Percentiles rank a stretch among this genome's conserved stretches.
These are phyloP conservation scores for Hydropsyche tenuis DNA, from an alignment of 1,140 invertebrate species.

Conservation along the genomic window DNA sequence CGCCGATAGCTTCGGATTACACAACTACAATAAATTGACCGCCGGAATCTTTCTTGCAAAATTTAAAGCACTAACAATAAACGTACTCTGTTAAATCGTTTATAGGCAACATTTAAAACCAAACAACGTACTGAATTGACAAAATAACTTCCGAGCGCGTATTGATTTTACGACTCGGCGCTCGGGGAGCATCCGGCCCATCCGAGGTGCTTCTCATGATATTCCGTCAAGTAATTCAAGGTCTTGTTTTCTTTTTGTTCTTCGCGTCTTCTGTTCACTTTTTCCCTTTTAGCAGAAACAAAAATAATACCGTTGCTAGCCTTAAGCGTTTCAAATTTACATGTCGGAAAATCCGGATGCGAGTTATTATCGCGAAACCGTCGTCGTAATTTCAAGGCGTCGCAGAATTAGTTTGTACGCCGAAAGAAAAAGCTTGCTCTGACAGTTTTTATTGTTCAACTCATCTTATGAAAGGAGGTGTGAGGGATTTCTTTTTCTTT, in stretches of 20 bases:
- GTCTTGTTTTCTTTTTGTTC: slow-evolving; percentile 24
- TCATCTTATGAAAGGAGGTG: too few species aligned
- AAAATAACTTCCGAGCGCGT: slow-evolving; percentile 12
- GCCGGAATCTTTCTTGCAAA: too few species aligned
- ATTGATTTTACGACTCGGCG: slow-evolving; percentile 20
- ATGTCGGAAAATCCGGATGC: slow-evolving; percentile 25
- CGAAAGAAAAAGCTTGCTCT: too few species aligned
- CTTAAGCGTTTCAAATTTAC: slow-evolving; percentile 16
- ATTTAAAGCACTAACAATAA: too few species aligned
- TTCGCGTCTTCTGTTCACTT: slow-evolving; percentile 5
- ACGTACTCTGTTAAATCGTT: too few species aligned
- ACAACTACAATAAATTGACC: too few species aligned
- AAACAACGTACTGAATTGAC: too few species aligned
- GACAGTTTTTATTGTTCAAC: too few species aligned
- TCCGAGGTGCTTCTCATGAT: not conserved
- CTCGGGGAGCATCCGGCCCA: not conserved
- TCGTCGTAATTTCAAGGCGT: not conserved
- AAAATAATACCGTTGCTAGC: not conserved
- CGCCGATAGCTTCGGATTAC: too few species aligned
- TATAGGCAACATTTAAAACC: too few species aligned
- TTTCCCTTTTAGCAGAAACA: not conserved
- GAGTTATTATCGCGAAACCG: slow-evolving; percentile 10
- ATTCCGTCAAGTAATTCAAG: slow-evolving; percentile 25
- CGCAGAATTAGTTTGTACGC: not conserved
- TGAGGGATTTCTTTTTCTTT: too few species aligned